phyloP scores from a whole-genome alignment of 2,113 vertebrate species.

The Aphelocoma coerulescens region DNA sequence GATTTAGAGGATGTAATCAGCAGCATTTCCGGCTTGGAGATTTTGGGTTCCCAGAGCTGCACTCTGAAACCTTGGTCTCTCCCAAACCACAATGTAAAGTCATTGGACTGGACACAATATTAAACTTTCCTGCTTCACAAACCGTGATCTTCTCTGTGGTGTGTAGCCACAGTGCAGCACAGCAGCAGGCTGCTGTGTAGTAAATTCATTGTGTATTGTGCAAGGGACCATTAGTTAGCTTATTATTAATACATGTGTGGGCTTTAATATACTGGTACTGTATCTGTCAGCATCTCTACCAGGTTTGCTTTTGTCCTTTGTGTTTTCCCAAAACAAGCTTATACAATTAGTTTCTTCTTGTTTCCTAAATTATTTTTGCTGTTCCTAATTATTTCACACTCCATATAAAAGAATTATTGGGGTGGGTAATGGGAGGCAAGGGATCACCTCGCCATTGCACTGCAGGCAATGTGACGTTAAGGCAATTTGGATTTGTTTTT shows the following conservation, averaged over 20 bases:
- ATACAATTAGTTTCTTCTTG: conserved; percentile 79
- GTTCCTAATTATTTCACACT: conserved; percentile 82
- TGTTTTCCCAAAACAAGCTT: conserved; percentile 76
- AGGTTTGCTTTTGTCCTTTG: conserved; percentile 57
- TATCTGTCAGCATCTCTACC: conserved; percentile 44
- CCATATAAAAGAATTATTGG: conserved; percentile 83
- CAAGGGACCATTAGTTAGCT: conserved; percentile 56
- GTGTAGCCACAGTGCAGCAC: not conserved
- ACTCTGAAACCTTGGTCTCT: not conserved
- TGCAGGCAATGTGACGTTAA: conserved; percentile 59
- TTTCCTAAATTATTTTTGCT: conserved; percentile 81
- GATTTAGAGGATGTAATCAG: not conserved
- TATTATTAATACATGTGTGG: conserved; percentile 40
- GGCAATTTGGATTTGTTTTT: conserved; percentile 68
- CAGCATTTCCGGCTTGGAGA: not conserved
- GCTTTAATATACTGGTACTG: conserved; percentile 48
- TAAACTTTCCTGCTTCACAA: conserved; percentile 17
- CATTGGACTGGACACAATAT: conserved; percentile 23
- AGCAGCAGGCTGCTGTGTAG: conserved; percentile 32
- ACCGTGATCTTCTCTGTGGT: not conserved
- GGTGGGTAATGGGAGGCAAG: conserved; percentile 74
- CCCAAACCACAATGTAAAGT: not conserved
- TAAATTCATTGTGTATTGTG: conserved; percentile 37
- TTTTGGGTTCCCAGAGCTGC: not conserved
- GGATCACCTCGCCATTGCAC: conserved; percentile 58